Percentiles rank a stretch among this genome's conserved stretches.
phyloP scores from a whole-genome alignment of 2,888 invertebrate species.

The Agrotis ipsilon region DNA sequence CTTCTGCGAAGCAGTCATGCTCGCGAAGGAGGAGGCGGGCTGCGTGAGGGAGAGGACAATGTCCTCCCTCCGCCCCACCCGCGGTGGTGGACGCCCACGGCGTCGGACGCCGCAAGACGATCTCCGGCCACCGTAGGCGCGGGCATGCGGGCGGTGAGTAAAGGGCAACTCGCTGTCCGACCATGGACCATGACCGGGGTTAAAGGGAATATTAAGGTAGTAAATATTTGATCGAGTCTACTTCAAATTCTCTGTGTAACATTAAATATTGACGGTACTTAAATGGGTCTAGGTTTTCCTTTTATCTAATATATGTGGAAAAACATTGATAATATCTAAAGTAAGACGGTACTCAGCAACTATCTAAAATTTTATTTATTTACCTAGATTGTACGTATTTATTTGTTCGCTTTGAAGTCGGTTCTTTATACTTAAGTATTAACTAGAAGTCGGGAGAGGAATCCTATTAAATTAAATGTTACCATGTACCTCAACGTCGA shows the following conservation, averaged over 20 bases:
- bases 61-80: too few relatives aligned
- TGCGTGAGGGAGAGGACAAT: too few relatives aligned
- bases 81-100: too few relatives aligned
- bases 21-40: too few relatives aligned
- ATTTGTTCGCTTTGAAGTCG: slow-evolving; percentile 10
- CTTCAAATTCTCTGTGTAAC: slow-evolving; percentile 11
- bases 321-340: neutral
- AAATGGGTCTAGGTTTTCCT: slow-evolving; percentile 1
- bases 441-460: neutral
- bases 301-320: neutral
- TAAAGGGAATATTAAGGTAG: slow-evolving; percentile 17
- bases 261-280: slow-evolving; percentile 37
- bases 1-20: too few relatives aligned
- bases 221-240: slow-evolving; percentile 33
- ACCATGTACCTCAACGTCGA: neutral
- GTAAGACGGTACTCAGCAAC: neutral
- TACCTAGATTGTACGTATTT: neutral
- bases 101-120: too few relatives aligned
- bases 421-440: neutral
- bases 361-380: slow-evolving; percentile 8
- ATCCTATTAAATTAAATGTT: neutral
- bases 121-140: too few relatives aligned
- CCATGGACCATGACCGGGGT: too few relatives aligned
- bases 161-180: too few relatives aligned
- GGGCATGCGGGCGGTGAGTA: too few relatives aligned